Percentiles rank a stretch among this genome's conserved stretches.
Evolutionary conservation across 1,140 invertebrate species (phyloP).

Genomic region (Hermetia illucens): DNA sequence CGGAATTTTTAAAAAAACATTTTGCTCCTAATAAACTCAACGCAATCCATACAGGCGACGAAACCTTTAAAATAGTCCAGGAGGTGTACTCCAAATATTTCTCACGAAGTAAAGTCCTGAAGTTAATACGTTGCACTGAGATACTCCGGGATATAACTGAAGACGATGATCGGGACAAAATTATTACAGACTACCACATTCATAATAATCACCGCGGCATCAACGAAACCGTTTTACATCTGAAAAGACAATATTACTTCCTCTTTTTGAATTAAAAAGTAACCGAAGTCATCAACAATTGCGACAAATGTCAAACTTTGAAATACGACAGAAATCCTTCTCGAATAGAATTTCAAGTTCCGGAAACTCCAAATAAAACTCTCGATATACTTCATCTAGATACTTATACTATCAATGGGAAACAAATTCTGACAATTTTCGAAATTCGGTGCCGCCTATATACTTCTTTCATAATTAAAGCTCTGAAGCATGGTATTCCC

Average conservation of each 20-base stretch:
- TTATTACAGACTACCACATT: not conserved
- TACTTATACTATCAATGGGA: not conserved
- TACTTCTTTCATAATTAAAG: not conserved
- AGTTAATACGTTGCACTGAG: not conserved
- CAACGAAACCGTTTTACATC: not conserved
- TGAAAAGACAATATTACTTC: conserved; percentile 1
- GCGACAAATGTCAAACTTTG: not conserved
- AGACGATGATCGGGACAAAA: conserved; percentile 1
- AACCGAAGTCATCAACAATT: not conserved
- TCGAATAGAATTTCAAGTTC: not conserved
- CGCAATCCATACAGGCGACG: not conserved
- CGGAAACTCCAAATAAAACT: not conserved
- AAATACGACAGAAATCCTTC: not conserved
- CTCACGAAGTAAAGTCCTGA: not conserved
- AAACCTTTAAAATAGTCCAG: not conserved
- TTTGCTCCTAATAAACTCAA: not conserved
- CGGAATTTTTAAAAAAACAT: not conserved
- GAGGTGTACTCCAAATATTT: not conserved
- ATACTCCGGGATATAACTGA: not conserved
- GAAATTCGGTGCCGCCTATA: not conserved
- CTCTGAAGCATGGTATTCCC: not conserved
- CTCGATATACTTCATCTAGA: not conserved
- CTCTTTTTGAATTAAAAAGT: not conserved
- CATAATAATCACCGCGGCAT: not conserved
- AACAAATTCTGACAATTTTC: not conserved